Base-by-base conservation (phyloP, 2,113 vertebrate genomes). In the Oncorhynchus clarkii region DNA sequence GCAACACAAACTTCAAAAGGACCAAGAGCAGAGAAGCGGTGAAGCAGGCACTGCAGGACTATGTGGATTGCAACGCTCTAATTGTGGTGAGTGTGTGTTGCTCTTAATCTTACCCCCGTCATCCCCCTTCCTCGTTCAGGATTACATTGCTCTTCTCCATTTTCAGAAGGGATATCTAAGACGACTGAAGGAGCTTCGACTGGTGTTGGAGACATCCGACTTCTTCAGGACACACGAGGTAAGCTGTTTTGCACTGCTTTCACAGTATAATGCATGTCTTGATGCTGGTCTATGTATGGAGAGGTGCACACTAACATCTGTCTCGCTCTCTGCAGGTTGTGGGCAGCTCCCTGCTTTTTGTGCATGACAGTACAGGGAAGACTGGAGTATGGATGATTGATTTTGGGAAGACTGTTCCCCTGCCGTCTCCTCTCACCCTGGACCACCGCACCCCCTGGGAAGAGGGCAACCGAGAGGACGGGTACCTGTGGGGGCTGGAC, bases 371-470 rank as follows among this genome's bases (percentile, higher is more conserved):
- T 48, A 91, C 90, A 0, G 93, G 92, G 64, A 89, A 89, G 76
- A 94, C 93, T 49, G 94, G 93, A 8, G 94, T 96, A 39, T 96
- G 95, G 95, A 96, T 96, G 95, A 96, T 96, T 2, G 95, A 96
- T 90, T 96, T 96, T 27, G 95, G 94, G 75, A 96, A 96, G 91
- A 96, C 95, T 0, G 86, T 90, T 39, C 82, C 87, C 3, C 79
- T 96, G 68, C 91, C 94, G 0, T 64, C 88, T 12, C 86, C 87
- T 39, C 90, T 93, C 73, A 93, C 86, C 0, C 84, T 96, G 86
- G 93, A 93, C 82, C 95, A 96, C 85, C 91, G 94, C 69, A 90
- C 91, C 68, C 92, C 93, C 3, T 96, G 95, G 95, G 82, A 88
- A 1, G 95, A 96, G 78, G 95, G 95, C 26, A 96, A 96, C 85